These are phyloP conservation scores for Siniperca chuatsi DNA, from an alignment of 2,113 vertebrate genomes.

Conservation along the genomic window DNA sequence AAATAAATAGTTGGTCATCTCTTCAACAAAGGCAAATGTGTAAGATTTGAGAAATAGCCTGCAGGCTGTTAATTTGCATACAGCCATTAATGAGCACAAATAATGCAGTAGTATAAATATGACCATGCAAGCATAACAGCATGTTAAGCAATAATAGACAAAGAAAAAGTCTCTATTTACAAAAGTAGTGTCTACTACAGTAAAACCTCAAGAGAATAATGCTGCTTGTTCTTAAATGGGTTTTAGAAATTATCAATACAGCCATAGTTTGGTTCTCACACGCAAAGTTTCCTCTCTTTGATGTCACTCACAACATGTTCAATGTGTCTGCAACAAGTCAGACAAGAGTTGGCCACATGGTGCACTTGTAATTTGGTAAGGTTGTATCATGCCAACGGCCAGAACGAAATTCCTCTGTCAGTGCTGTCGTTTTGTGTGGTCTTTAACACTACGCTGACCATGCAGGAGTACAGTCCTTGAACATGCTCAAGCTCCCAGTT, in stretches of 20 bases:
- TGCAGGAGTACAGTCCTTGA: constrained; percentile 31
- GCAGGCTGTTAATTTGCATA: neutral
- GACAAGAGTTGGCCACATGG: constrained; percentile 8
- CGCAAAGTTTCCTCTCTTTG: neutral
- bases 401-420: constrained; percentile 59
- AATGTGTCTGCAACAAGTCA: constrained; percentile 18
- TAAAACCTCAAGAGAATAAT: neutral
- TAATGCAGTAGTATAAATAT: neutral
- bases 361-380: constrained; percentile 58
- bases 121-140: neutral
- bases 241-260: neutral
- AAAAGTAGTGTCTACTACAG: neutral
- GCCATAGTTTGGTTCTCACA: constrained; percentile 11
- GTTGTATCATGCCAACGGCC: constrained; percentile 57
- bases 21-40: constrained; percentile 14
- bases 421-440: constrained; percentile 32
- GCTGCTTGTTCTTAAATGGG: neutral
- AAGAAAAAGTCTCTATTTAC: neutral
- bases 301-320: neutral
- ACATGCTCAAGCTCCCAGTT: constrained; percentile 10
- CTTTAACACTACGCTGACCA: constrained; percentile 56
- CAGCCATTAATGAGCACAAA: neutral
- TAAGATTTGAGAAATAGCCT: neutral
- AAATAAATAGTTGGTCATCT: constrained; percentile 3
- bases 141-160: neutral